These are phyloP conservation scores for Glaucopsyche alexis DNA, from an alignment of 2,888 invertebrate genomes.

Conservation along the genomic window DNA sequence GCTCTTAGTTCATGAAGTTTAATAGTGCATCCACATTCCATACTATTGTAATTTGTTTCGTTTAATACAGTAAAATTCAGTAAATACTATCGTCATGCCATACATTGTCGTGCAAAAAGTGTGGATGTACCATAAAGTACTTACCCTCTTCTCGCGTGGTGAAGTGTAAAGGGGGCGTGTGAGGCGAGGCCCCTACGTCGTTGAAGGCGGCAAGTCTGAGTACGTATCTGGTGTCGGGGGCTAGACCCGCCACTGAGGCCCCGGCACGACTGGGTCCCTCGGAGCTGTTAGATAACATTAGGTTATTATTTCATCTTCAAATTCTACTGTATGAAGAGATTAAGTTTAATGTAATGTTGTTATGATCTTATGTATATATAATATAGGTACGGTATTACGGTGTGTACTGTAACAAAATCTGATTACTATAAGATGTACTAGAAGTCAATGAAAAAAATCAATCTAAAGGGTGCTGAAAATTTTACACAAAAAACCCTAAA, in stretches of 20 bases:
- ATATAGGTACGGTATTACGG: no score
- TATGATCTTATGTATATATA: not conserved
- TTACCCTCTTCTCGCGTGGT: conserved; percentile 91
- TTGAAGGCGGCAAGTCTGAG: conserved; percentile 91
- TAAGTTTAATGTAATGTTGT: not conserved
- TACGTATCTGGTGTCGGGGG: conserved; percentile 89
- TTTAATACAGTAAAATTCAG: not conserved
- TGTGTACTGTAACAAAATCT: not conserved
- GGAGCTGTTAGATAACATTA: conserved; percentile 49
- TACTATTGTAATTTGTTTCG: not conserved
- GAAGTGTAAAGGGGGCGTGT: conserved; percentile 86
- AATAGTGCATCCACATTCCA: not conserved
- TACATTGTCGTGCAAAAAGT: not conserved
- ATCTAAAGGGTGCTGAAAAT: no score
- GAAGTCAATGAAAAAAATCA: no score
- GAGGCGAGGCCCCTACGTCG: conserved; percentile 88
- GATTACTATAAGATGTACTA: no score
- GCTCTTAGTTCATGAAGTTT: not conserved
- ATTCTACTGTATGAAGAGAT: not conserved
- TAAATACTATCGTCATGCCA: conserved; percentile 7
- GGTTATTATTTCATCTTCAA: conserved; percentile 4
- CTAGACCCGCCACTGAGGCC: conserved; percentile 81
- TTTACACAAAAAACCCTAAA: no score
- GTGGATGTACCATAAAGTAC: conserved; percentile 23
- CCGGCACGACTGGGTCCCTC: conserved; percentile 72